Evolutionary conservation across 2,113 vertebrate genomes (phyloP).

Genomic region (Helogale parvula): DNA sequence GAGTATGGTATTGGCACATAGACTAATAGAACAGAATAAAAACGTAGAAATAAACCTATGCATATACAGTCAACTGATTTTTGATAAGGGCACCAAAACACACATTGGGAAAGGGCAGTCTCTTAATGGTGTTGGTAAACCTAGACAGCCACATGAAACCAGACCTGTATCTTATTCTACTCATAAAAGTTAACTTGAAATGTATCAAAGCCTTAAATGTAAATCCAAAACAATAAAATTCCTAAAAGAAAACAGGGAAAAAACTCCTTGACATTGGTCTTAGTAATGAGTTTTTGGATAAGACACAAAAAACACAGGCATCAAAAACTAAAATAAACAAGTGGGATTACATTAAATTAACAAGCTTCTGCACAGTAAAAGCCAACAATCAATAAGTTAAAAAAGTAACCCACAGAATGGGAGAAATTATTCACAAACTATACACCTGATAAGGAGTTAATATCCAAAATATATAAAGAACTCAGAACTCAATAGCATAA

Average conservation of each 20-base stretch:
- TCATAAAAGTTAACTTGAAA: not conserved
- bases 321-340: not conserved
- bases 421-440: not conserved
- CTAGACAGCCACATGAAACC: not conserved
- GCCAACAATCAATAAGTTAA: not conserved
- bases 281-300: not conserved
- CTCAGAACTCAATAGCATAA: not conserved
- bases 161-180: not conserved
- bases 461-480: not conserved
- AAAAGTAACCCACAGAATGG: not conserved
- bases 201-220: not conserved
- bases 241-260: not conserved
- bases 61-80: not conserved
- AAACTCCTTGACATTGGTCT: not conserved
- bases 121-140: not conserved
- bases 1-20: not conserved
- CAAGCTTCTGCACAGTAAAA: not conserved
- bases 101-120: not conserved
- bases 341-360: not conserved
- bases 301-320: not conserved
- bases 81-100: not conserved
- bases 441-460: not conserved
- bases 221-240: not conserved
- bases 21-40: not conserved
- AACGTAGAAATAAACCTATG: not conserved